phyloP scores from a whole-genome alignment of 1,140 invertebrate species.

The Drosophila pallidifrons region DNA sequence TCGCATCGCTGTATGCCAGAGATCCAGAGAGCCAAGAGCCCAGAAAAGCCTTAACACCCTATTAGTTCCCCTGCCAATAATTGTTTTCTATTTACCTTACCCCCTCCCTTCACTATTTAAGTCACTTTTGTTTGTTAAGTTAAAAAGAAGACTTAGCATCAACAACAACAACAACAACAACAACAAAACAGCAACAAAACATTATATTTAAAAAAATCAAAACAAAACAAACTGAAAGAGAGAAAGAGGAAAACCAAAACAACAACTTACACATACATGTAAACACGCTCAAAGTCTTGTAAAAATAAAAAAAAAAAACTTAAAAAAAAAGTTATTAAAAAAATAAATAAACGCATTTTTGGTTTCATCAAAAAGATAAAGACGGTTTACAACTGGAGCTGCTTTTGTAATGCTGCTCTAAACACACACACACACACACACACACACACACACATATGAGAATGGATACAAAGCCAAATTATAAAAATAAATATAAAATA shows the following conservation, averaged over 20 bases:
- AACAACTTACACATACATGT: constrained; percentile 42
- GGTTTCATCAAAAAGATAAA: constrained; percentile 53
- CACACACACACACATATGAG: constrained; percentile 1
- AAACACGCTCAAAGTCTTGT: constrained; percentile 71
- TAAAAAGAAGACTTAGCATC: constrained; percentile 22
- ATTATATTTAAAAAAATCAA: constrained; percentile 27
- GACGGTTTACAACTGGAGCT: background rate
- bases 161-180: constrained; percentile 29
- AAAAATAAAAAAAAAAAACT: constrained; percentile 41
- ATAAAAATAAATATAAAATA: constrained; percentile 48
- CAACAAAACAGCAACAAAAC: constrained; percentile 12
- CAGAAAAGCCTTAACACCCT: background rate
- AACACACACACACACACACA: constrained; percentile 25
- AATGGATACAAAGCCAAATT: constrained; percentile 26
- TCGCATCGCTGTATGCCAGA: constrained; percentile 16
- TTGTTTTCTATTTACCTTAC: constrained; percentile 22
- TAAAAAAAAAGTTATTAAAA: constrained; percentile 38
- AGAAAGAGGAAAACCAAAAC: constrained; percentile 34
- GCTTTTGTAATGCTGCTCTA: background rate
- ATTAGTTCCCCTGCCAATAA: background rate
- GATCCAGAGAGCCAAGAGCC: constrained; percentile 2
- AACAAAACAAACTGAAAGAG: background rate
- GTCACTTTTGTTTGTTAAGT: constrained; percentile 34
- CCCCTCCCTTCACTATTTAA: constrained; percentile 21
- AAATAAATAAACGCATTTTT: constrained; percentile 58